Base-by-base conservation (phyloP, 1,140 invertebrate species). In the Scaptomyza montana region DNA sequence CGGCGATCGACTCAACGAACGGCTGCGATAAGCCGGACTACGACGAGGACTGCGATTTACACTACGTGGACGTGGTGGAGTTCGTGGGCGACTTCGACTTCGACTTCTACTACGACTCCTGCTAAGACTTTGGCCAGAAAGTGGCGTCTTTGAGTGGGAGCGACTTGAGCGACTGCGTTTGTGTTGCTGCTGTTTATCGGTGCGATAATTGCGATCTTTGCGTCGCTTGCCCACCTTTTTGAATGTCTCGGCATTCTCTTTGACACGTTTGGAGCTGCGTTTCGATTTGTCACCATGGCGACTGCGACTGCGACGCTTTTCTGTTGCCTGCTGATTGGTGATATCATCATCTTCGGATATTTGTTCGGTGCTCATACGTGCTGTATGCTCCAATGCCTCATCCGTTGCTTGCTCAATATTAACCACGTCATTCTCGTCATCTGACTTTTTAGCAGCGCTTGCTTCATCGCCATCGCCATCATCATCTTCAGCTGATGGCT, bases 191-290 rank as follows among this genome's bases (percentile, higher is more conserved):
- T 90, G 80, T 74, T 92, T 92, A 53, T 95, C 95, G 46, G 96
- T 95, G 1, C 97, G 93, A 82, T 97, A 98, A 79, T 96, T 97
- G 57, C 97, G 92, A 71, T 96, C 96, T 86, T 97, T 97, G 5
- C 94, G 95, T 74, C 92, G 95, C 82, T 96, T 97, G 8, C 95
- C 96, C 1, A 96, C 92, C 90, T 97, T 97, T 78, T 97, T 97
- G 93, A 97, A 98, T 0, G 94, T 92, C 28, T 95, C 91, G 53
- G 92, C 86, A 63, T 74, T 92, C 60, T 92, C 92, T 16, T 79
- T 78, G 8, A 66, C 55, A 25, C 80, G 89, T 63, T 92, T 92
- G 2, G 57, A 54, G 33, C 74, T 75, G 5, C 69, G 53, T 39
- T 79, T 84, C 1, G 79, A 65, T 56, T 80, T 89, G 4, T 53